These are phyloP conservation scores for Antitype chi DNA, from an alignment of 2,888 invertebrate genomes.

Conservation along the genomic window DNA sequence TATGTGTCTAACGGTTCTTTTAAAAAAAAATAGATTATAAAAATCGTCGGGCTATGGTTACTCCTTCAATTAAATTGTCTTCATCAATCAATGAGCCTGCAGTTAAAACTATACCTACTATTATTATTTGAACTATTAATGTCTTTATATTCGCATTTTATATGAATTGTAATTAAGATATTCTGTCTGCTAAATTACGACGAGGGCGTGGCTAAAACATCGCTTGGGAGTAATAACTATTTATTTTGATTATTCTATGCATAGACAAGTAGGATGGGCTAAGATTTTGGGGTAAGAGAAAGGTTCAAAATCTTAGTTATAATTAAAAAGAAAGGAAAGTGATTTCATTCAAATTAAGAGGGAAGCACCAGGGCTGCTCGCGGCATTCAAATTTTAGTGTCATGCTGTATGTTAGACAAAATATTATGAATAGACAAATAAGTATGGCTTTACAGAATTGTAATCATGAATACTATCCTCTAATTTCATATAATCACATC, in stretches of 20 bases:
- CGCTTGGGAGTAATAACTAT: constrained; percentile 13
- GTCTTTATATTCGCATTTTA: constrained; percentile 56
- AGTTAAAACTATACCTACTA: constrained; percentile 19
- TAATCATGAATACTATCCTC: too few relatives aligned
- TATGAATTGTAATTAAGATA: constrained; percentile 47
- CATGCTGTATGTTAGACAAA: too few relatives aligned
- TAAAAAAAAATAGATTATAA: constrained; percentile 43
- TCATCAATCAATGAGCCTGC: constrained; percentile 54
- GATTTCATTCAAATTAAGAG: too few relatives aligned
- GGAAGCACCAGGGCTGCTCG: too few relatives aligned
- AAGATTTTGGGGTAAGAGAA: not conserved
- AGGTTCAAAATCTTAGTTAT: not conserved
- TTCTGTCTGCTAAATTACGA: constrained; percentile 27
- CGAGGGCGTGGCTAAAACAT: constrained; percentile 31
- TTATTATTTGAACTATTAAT: constrained; percentile 37
- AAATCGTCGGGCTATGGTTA: constrained; percentile 36
- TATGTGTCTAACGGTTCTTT: constrained; percentile 50
- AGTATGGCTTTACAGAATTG: too few relatives aligned
- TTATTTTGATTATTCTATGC: not conserved
- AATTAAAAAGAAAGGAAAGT: not conserved
- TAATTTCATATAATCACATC: too few relatives aligned
- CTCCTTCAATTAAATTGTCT: constrained; percentile 59
- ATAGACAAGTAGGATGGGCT: not conserved
- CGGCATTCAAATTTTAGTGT: too few relatives aligned
- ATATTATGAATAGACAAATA: too few relatives aligned